These are phyloP conservation scores for Saturnia japonica DNA, from an alignment of 2,888 invertebrate genomes.

Conservation along the genomic window DNA sequence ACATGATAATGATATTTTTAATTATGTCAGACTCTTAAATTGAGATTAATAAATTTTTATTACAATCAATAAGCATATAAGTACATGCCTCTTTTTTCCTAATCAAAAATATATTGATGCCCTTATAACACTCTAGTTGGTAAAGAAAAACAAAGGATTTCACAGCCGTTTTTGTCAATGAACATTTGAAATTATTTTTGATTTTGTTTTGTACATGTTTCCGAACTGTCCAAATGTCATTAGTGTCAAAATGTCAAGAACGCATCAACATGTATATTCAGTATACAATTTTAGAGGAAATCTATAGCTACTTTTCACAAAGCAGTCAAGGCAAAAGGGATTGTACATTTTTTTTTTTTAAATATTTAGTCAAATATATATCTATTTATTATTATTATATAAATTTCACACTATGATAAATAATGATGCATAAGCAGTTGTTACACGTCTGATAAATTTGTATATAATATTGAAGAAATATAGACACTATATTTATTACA, in stretches of 20 bases:
- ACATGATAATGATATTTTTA: slow-evolving; percentile 38
- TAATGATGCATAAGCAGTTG: slow-evolving; percentile 51
- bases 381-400: not conserved
- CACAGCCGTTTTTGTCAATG: not conserved
- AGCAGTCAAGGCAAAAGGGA: slow-evolving; percentile 58
- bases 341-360: slow-evolving; percentile 55
- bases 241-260: slow-evolving; percentile 12
- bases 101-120: slow-evolving; percentile 31
- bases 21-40: slow-evolving; percentile 38
- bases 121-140: slow-evolving; percentile 24
- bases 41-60: not conserved
- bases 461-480: slow-evolving; percentile 30
- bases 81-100: slow-evolving; percentile 32
- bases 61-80: slow-evolving; percentile 34
- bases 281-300: slow-evolving; percentile 20
- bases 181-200: not conserved
- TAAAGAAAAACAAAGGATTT: not conserved
- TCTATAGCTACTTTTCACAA: slow-evolving; percentile 42
- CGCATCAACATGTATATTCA: slow-evolving; percentile 18
- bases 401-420: not conserved
- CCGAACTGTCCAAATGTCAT: slow-evolving; percentile 3
- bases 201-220: not conserved
- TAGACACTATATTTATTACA: slow-evolving; percentile 13
- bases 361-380: slow-evolving; percentile 38
- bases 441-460: slow-evolving; percentile 35